phyloP scores from a whole-genome alignment of 2,797 vertebrate species.

The Cryptoblepharus egeriae region DNA sequence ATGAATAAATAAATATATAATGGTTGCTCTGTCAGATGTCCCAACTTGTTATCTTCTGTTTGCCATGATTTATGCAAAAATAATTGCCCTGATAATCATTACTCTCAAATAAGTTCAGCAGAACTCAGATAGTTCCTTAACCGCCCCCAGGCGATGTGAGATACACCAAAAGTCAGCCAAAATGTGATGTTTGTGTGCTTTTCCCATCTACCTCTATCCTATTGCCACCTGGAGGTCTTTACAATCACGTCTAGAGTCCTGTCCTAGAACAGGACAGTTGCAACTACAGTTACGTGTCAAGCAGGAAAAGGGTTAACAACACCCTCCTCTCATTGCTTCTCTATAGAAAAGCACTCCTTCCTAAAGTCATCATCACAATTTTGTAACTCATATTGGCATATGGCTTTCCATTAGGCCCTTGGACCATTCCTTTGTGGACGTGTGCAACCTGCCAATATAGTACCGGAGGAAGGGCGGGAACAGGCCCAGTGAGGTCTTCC shows the following conservation, averaged over 20 bases:
- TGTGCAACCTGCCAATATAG: slow-evolving; percentile 59
- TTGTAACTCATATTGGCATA: background rate
- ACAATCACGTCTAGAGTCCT: background rate
- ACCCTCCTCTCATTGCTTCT: background rate
- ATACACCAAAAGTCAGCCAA: too few relatives aligned
- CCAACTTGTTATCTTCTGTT: too few relatives aligned
- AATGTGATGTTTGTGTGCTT: background rate
- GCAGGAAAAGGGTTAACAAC: background rate
- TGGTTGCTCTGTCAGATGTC: too few relatives aligned
- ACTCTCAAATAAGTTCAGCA: too few relatives aligned
- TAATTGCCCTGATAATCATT: too few relatives aligned
- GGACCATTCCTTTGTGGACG: background rate
- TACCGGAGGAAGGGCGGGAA: slow-evolving; percentile 37
- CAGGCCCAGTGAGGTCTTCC: slow-evolving; percentile 44
- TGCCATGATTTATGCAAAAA: too few relatives aligned
- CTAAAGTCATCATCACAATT: background rate
- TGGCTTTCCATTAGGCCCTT: background rate
- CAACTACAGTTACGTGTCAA: too few relatives aligned
- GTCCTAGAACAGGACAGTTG: background rate
- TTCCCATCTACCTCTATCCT: background rate
- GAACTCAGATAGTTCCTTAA: too few relatives aligned
- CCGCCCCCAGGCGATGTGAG: too few relatives aligned
- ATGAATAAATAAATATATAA: too few relatives aligned
- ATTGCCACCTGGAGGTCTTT: background rate
- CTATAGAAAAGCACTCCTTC: background rate